phyloP scores from a whole-genome alignment of 2,113 vertebrate genomes.

The Cryptotis parvus region DNA sequence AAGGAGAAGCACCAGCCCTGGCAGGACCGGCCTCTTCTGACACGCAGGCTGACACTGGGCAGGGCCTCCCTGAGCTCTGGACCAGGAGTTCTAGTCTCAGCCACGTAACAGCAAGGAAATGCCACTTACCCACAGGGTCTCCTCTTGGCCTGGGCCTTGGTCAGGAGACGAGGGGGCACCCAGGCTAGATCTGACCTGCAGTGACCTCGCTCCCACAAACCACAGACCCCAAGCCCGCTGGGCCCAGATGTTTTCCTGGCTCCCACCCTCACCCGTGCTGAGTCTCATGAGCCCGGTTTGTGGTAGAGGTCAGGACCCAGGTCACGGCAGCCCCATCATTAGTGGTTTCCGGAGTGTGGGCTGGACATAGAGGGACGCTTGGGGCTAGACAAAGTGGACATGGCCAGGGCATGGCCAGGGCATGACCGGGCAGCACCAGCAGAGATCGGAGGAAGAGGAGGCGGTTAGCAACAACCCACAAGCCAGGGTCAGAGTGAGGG shows the following conservation, averaged over 20 bases:
- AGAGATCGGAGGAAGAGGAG: neutral
- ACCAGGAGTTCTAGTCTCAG: neutral
- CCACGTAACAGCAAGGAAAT: neutral
- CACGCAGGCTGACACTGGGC: neutral
- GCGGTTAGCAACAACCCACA: neutral
- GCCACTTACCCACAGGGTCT: neutral
- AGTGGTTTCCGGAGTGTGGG: slow-evolving; percentile 34
- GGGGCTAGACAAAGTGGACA: neutral
- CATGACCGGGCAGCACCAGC: neutral
- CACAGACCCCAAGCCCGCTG: neutral
- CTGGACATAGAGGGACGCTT: neutral
- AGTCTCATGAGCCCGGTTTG: neutral
- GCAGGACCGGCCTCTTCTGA: too few species aligned
- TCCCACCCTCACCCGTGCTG: neutral
- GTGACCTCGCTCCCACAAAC: neutral
- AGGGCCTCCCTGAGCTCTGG: too few species aligned
- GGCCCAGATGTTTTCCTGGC: neutral
- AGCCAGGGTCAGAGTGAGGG: neutral
- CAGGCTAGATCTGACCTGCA: neutral
- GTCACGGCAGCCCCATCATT: slow-evolving; percentile 35
- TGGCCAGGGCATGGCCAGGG: neutral
- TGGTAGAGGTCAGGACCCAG: neutral
- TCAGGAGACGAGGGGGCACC: neutral
- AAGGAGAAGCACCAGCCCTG: too few species aligned
- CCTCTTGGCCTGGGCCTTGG: neutral